These are phyloP conservation scores for Sebastes minor DNA, from an alignment of 2,797 vertebrate species.

Conservation along the genomic window DNA sequence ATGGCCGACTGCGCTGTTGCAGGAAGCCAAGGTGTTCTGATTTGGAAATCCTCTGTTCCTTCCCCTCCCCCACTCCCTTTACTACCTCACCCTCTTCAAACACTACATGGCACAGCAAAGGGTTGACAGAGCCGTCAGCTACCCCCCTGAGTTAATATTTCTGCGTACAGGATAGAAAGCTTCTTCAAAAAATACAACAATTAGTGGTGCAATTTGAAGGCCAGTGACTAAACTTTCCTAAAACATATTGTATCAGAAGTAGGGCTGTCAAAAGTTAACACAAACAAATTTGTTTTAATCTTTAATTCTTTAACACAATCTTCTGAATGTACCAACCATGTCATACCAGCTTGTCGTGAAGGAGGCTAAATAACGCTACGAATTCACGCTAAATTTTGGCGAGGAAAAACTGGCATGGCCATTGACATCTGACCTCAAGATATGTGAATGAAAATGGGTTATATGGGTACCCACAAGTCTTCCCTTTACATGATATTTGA, in stretches of 20 bases:
- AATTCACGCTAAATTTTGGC: too few relatives aligned
- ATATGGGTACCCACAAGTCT: too few relatives aligned
- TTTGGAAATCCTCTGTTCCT: conserved; percentile 55
- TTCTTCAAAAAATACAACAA: conserved; percentile 29
- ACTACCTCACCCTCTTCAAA: conserved; percentile 74
- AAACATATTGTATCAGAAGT: background rate
- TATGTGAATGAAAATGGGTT: too few relatives aligned
- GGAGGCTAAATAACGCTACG: too few relatives aligned
- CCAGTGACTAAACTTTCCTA: conserved; percentile 5
- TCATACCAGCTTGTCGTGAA: too few relatives aligned
- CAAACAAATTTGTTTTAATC: too few relatives aligned
- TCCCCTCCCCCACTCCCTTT: conserved; percentile 55
- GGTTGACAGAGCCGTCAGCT: conserved; percentile 81
- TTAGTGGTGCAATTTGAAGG: conserved; percentile 43
- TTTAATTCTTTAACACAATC: too few relatives aligned
- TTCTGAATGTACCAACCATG: too few relatives aligned
- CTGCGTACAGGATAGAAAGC: conserved; percentile 29
- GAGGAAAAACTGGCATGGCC: too few relatives aligned
- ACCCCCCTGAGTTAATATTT: conserved; percentile 81
- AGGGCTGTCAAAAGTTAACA: too few relatives aligned
- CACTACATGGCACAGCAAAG: conserved; percentile 71
- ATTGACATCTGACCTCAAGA: too few relatives aligned
- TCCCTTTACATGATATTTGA: too few relatives aligned
- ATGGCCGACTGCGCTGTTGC: conserved; percentile 2
- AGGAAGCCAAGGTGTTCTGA: conserved; percentile 39